Evolutionary conservation across 1,140 invertebrate species (phyloP).

Genomic region (Bombus confusus): DNA sequence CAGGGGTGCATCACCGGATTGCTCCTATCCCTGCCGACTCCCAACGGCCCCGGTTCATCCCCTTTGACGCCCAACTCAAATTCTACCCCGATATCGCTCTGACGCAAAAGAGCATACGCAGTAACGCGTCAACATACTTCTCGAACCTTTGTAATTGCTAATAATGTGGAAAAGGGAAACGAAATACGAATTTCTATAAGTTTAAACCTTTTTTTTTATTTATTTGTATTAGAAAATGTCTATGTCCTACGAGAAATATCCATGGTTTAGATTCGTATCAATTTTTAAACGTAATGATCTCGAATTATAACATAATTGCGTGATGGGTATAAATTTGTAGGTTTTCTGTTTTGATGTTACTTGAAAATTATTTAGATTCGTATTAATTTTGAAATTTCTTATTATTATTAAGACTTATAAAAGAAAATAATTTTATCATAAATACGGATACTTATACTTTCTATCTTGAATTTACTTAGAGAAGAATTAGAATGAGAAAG

Average conservation of each 20-base stretch:
- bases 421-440: too few species aligned
- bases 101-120: constrained; percentile 28
- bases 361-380: too few species aligned
- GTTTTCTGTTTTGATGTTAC: too few species aligned
- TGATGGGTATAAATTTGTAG: too few species aligned
- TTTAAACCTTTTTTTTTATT: neutral
- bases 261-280: too few species aligned
- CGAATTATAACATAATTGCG: too few species aligned
- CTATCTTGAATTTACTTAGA: too few species aligned
- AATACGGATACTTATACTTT: too few species aligned
- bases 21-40: constrained; percentile 73
- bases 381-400: too few species aligned
- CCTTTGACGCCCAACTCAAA: constrained; percentile 62
- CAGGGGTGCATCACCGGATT: constrained; percentile 74
- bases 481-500: too few species aligned
- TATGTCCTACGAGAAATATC: neutral
- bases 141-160: neutral
- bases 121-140: constrained; percentile 23
- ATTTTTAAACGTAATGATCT: too few species aligned
- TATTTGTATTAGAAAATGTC: neutral
- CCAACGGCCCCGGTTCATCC: constrained; percentile 58
- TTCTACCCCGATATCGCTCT: constrained; percentile 59
- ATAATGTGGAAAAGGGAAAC: neutral
- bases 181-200: neutral
- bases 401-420: too few species aligned